Conservation (phyloP, 2,113 vertebrate genomes). For the Cromileptes altivelis region DNA sequence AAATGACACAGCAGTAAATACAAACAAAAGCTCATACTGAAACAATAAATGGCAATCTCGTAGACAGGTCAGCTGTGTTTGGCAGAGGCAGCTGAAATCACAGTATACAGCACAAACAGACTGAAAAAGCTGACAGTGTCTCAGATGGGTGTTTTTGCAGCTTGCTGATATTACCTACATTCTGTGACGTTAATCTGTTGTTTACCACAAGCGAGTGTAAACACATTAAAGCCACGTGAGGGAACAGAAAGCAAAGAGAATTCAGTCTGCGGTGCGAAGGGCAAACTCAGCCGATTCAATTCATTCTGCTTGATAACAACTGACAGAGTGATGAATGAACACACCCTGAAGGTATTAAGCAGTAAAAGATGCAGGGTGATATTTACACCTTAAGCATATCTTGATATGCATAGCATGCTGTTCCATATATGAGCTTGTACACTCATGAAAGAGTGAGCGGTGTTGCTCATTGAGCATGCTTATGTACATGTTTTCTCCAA, state of each 20-base stretch:
- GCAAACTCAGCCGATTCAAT: slow-evolving; percentile 64
- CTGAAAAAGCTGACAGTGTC: slow-evolving; percentile 11
- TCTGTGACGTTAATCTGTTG: slow-evolving; percentile 56
- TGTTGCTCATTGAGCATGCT: slow-evolving; percentile 15
- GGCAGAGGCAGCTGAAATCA: background rate
- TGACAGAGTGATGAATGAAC: slow-evolving; percentile 81
- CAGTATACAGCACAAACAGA: background rate
- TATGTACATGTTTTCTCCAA: slow-evolving; percentile 21
- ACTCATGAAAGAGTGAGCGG: slow-evolving; percentile 37
- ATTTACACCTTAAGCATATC: slow-evolving; percentile 74
- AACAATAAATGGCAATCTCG: background rate
- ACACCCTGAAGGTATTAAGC: slow-evolving; percentile 54
- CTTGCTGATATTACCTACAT: slow-evolving; percentile 11
- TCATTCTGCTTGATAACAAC: slow-evolving; percentile 68
- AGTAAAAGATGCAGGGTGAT: slow-evolving; percentile 63
- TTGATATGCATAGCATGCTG: slow-evolving; percentile 55
- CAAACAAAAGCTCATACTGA: background rate
- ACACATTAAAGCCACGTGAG: slow-evolving; percentile 51
- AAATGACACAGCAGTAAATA: background rate
- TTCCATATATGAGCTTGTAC: slow-evolving; percentile 9
- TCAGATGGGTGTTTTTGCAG: slow-evolving; percentile 13
- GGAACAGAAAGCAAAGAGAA: slow-evolving; percentile 31
- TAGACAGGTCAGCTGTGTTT: slow-evolving; percentile 1
- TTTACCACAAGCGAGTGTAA: slow-evolving; percentile 47
- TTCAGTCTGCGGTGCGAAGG: slow-evolving; percentile 54